Evolutionary conservation across 1,140 invertebrate species (phyloP), one percentile per base, ranked within the genome.

Genomic region (Bombyx mandarina): DNA sequence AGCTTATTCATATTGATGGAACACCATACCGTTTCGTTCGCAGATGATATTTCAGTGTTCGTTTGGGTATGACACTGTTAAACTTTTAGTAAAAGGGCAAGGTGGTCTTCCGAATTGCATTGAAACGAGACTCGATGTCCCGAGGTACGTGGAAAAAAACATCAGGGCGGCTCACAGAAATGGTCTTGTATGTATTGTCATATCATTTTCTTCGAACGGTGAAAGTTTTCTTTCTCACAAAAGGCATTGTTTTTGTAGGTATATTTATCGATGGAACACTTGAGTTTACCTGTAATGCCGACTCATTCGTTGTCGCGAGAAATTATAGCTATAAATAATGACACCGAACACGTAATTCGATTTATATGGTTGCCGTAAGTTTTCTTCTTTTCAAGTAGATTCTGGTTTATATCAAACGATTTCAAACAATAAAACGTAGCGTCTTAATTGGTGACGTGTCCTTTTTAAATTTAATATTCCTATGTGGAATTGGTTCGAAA

Each of bases 331-430:
- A 74, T 87, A 56, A 77, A 71, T 49, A 87, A 87, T 51, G 70
- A 86, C 26, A 84, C 82, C 4, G 75, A 87, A 6, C 68, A 79
- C 54, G 47, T 78, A 5, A 68, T 82, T 45, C 65, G 82, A 55
- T 87, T 84, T 63, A 87, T 86, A 61, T 87, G 84, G 84, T 51
- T 87, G 53, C 84, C 84, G 84, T 87, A 70, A 84, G 82, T 82
- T 49, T 46, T 53, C 12, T 18, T 18, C 12, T 18, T 18, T 18
- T 18, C 12, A 18, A 18, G 12, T 18, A 18, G 12, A 18, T 18
- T 18, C 12, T 18, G 12, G 12, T 18, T 18, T 18, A 18, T 18
- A 18, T 18, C 12, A 18, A 18, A 18, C 12, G 12, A 18, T 18
- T 18, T 18, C 12, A 18, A 18, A 18, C 12, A 18, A 18, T 18